phyloP scores from a whole-genome alignment of 2,113 vertebrate species.

The Aegypius monachus region DNA sequence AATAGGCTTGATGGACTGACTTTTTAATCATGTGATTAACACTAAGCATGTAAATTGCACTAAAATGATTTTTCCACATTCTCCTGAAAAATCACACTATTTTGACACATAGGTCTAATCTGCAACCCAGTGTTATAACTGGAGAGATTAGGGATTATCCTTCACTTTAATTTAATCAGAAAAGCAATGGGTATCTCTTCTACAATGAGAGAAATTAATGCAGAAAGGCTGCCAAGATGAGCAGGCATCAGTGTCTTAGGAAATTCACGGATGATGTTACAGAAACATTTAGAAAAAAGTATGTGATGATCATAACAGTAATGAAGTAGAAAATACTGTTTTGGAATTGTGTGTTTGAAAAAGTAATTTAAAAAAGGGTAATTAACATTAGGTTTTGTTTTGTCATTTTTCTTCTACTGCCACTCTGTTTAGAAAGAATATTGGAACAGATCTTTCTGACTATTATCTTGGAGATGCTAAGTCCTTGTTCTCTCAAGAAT shows the following conservation, averaged over 20 bases:
- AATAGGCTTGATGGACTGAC: not conserved
- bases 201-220: not conserved
- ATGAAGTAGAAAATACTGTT: not conserved
- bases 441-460: not conserved
- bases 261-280: not conserved
- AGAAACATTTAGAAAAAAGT: not conserved
- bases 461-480: not conserved
- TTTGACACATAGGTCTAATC: not conserved
- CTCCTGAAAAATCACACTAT: not conserved
- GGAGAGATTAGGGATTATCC: not conserved
- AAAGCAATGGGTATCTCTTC: not conserved
- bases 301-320: not conserved
- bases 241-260: not conserved
- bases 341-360: not conserved
- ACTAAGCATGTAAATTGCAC: not conserved
- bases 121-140: not conserved
- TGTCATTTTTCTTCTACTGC: not conserved
- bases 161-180: not conserved
- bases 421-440: not conserved
- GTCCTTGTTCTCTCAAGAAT: not conserved
- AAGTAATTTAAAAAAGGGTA: not conserved
- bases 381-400: not conserved
- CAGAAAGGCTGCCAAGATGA: not conserved
- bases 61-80: not conserved
- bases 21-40: not conserved